phyloP scores from a whole-genome alignment of 2,888 invertebrate species.

The Unio delphinus region DNA sequence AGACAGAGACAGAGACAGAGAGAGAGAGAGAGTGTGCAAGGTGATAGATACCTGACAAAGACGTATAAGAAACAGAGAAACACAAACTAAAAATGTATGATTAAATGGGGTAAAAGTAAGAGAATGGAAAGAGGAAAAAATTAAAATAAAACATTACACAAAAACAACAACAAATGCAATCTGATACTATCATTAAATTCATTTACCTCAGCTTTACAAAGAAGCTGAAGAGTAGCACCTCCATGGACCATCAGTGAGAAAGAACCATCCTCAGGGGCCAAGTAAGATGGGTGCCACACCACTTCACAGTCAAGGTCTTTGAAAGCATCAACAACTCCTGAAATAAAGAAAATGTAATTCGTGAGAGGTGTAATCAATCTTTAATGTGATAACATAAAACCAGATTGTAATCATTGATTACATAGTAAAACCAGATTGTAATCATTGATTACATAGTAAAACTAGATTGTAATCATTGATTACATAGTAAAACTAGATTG shows the following conservation, averaged over 20 bases:
- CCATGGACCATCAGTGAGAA: slow-evolving; percentile 68
- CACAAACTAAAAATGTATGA: no score
- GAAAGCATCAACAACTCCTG: slow-evolving; percentile 67
- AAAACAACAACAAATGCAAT: no score
- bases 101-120: no score
- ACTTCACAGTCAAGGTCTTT: slow-evolving; percentile 71
- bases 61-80: no score
- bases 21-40: no score
- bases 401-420: no score
- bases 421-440: background rate
- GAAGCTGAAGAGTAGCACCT: slow-evolving; percentile 60
- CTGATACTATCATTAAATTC: no score
- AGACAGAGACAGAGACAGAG: no score
- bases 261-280: slow-evolving; percentile 68
- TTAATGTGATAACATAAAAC: no score
- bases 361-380: background rate
- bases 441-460: background rate
- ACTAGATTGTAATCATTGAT: background rate
- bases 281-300: slow-evolving; percentile 71
- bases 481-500: background rate
- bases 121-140: no score
- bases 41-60: no score
- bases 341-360: background rate
- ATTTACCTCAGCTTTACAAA: slow-evolving; percentile 67
- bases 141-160: no score